These are phyloP conservation scores for Syncerus caffer DNA, from an alignment of 2,797 vertebrate species.

Conservation along the genomic window DNA sequence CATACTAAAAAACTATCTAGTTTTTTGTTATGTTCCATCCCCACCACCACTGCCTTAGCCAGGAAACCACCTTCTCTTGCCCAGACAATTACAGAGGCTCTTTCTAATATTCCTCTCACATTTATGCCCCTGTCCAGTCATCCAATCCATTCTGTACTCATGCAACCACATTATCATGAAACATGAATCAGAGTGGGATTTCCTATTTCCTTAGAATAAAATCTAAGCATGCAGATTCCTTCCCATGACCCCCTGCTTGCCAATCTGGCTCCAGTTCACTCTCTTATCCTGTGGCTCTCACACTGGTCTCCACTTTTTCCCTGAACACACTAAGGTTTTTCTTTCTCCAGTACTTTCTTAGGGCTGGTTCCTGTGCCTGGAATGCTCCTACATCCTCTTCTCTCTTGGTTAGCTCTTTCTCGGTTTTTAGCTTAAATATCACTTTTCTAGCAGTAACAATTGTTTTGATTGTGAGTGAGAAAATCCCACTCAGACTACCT, in stretches of 20 bases:
- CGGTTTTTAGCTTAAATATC: not conserved
- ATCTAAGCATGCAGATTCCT: not conserved
- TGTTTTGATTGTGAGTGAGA: slow-evolving; percentile 26
- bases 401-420: not conserved
- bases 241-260: not conserved
- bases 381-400: slow-evolving; percentile 16
- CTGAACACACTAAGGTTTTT: not conserved
- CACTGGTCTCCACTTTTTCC: not conserved
- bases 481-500: not conserved
- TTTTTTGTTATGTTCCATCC: not conserved
- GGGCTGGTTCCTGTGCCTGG: not conserved
- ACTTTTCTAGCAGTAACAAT: not conserved
- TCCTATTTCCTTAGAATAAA: slow-evolving; percentile 44
- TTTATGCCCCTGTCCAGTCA: not conserved
- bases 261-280: not conserved
- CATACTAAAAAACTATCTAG: not conserved
- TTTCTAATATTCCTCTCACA: not conserved
- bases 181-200: not conserved
- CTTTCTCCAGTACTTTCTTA: slow-evolving; percentile 11
- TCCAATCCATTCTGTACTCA: not conserved
- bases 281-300: not conserved
- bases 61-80: not conserved
- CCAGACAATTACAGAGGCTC: not conserved
- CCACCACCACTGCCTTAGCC: not conserved
- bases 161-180: not conserved